Base-by-base conservation (phyloP, 2,113 vertebrate species). In the Spilogale gracilis region DNA sequence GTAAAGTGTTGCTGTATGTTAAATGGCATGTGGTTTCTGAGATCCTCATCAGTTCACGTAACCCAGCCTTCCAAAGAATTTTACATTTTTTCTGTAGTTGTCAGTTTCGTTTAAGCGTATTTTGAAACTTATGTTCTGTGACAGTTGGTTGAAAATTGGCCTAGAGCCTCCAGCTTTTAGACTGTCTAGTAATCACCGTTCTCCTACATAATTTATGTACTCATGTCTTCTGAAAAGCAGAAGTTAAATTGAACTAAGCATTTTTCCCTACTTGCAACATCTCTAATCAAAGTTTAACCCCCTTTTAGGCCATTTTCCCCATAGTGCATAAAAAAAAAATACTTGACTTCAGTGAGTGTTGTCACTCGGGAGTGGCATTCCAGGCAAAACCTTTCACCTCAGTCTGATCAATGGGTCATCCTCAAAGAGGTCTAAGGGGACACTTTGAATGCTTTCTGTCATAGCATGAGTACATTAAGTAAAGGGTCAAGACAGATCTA, bases 61-160 rank as follows among this genome's bases (percentile, higher is more conserved):
- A 82, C 90, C 76, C 94, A 96, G 95, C 91, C 96, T 98, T 91
- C 97, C 97, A 96, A 91, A 98, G 93, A 91, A 89, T 93, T 88
- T 95, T 89, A 89, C 92, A 74, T 98, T 98, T 98, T 96, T 92
- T 92, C 96, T 93, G 81, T 92, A 96, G 94, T 96, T 98, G 98
- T 98, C 98, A 98, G 97, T 97, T 97, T 87, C 89, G 82, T 94
- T 98, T 98, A 98, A 97, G 96, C 97, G 94, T 91, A 97, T 94
- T 96, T 97, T 95, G 97, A 98, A 91, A 98, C 96, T 97, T 98
- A 98, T 14, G 2, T 97, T 96, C 96, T 97, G 88, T 98, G 97
- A 98, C 98, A 98, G 98, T 98, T 96, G 97, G 97, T 98, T 98
- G 97, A 98, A 98, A 98, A 98, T 98, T 98, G 98, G 97, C 97